phyloP scores from a whole-genome alignment of 2,888 invertebrate genomes.

The Drosophila suboccidentalis region DNA sequence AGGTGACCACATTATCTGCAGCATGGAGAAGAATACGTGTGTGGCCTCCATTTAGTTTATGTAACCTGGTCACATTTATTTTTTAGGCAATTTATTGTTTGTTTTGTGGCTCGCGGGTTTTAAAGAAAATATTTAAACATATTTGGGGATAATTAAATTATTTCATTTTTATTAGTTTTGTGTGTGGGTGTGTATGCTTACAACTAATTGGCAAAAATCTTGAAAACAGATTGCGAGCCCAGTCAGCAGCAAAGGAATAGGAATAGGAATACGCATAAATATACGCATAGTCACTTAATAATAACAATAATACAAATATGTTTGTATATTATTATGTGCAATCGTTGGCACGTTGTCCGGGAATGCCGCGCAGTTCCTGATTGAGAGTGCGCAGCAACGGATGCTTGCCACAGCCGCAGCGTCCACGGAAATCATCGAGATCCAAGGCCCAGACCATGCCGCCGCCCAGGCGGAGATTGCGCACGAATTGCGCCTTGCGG shows the following conservation, averaged over 20 bases:
- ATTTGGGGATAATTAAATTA: not conserved
- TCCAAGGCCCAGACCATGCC: slow-evolving; percentile 93
- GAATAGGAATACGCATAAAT: slow-evolving; percentile 31
- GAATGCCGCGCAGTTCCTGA: slow-evolving; percentile 86
- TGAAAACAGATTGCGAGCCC: slow-evolving; percentile 75
- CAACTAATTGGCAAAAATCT: slow-evolving; percentile 71
- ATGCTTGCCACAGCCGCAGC: slow-evolving; percentile 89
- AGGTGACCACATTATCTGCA: not conserved
- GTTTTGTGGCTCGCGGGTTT: not conserved
- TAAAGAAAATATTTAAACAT: not conserved
- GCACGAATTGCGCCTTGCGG: slow-evolving; percentile 88
- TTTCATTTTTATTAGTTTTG: slow-evolving; percentile 22
- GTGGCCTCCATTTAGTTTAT: not conserved
- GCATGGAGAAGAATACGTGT: not conserved
- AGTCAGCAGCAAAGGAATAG: slow-evolving; percentile 49
- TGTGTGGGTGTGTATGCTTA: slow-evolving; percentile 38
- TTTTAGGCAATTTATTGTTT: not conserved
- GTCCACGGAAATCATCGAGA: slow-evolving; percentile 91
- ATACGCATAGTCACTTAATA: slow-evolving; percentile 52
- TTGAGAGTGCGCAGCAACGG: slow-evolving; percentile 90
- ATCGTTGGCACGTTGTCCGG: slow-evolving; percentile 85
- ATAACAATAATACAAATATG: not conserved
- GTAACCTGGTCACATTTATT: slow-evolving; percentile 18
- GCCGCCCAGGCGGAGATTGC: slow-evolving; percentile 88
- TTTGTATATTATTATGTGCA: slow-evolving; percentile 85